A percentile compares a stretch with the other conserved stretches of the same genome.
Evolutionary conservation across 2,888 invertebrate genomes (phyloP).

Genomic region (Limnephilus rhombicus): DNA sequence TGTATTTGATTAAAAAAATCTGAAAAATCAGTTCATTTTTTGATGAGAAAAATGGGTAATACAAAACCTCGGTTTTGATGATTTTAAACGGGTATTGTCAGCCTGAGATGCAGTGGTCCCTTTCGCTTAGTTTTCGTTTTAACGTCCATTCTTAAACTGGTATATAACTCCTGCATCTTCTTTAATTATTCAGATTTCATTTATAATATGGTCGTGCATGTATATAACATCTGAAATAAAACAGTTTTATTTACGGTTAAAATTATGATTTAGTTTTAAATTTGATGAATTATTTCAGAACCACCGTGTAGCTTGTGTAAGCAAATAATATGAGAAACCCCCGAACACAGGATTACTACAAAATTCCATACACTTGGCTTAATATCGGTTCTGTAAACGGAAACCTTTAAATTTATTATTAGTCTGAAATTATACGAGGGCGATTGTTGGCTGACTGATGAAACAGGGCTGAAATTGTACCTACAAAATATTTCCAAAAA

Average conservation of each 20-base stretch:
- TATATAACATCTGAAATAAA: not conserved
- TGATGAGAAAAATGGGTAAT: too few species aligned
- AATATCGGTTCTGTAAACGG: conserved; percentile 65
- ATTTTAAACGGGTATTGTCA: too few species aligned
- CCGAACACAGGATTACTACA: conserved; percentile 61
- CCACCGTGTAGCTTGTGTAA: conserved; percentile 47
- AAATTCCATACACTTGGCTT: conserved; percentile 61
- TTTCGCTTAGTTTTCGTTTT: too few species aligned
- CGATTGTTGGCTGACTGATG: conserved; percentile 16
- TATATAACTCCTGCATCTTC: too few species aligned
- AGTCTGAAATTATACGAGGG: conserved; percentile 51
- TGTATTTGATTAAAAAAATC: too few species aligned
- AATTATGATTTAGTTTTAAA: not conserved
- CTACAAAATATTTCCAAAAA: not conserved
- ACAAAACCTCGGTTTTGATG: too few species aligned
- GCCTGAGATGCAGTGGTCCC: too few species aligned
- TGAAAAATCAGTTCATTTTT: too few species aligned
- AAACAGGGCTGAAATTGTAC: not conserved
- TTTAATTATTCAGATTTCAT: too few species aligned
- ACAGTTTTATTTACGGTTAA: not conserved
- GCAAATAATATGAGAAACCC: conserved; percentile 56
- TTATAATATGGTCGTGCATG: too few species aligned
- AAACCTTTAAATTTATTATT: conserved; percentile 61
- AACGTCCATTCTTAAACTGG: too few species aligned
- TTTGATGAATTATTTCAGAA: not conserved